phyloP scores from a whole-genome alignment of 2,797 vertebrate species.

The Philypnodon macrostomus region DNA sequence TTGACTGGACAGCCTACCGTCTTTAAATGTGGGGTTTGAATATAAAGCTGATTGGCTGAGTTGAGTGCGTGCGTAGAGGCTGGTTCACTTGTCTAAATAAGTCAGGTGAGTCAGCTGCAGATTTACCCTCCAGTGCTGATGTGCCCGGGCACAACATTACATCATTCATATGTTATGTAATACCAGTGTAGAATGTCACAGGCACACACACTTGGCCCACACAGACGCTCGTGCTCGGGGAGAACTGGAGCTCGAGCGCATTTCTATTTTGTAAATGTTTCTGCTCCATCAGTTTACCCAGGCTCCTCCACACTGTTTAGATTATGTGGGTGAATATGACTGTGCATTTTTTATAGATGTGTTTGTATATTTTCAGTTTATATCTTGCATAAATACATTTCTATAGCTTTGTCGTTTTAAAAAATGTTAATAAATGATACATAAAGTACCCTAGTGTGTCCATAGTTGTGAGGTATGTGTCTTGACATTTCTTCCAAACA shows the following conservation, averaged over 20 bases:
- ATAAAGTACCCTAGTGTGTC: too few relatives aligned
- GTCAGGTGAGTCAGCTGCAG: slow-evolving; percentile 62
- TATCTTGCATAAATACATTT: not conserved
- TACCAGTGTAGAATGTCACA: slow-evolving; percentile 45
- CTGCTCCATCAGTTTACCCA: slow-evolving; percentile 44
- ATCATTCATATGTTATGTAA: slow-evolving; percentile 76
- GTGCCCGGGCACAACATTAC: slow-evolving; percentile 64
- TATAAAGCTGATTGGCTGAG: slow-evolving; percentile 16
- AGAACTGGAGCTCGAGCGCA: slow-evolving; percentile 40
- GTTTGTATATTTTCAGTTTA: slow-evolving; percentile 3
- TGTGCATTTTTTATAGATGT: slow-evolving; percentile 7
- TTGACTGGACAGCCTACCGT: slow-evolving; percentile 29
- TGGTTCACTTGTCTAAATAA: slow-evolving; percentile 52
- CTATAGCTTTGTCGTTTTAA: too few relatives aligned
- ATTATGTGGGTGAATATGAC: slow-evolving; percentile 10
- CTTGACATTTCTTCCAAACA: slow-evolving; percentile 40
- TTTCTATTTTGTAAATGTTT: slow-evolving; percentile 55
- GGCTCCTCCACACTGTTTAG: slow-evolving; percentile 21
- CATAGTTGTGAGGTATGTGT: not conserved
- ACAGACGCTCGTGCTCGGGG: slow-evolving; percentile 41
- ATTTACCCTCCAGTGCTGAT: slow-evolving; percentile 61
- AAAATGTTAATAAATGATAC: not conserved
- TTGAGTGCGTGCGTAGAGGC: slow-evolving; percentile 4
- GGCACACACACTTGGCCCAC: slow-evolving; percentile 25
- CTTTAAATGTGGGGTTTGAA: slow-evolving; percentile 13